Percentiles rank a stretch among this genome's conserved stretches.
Conservation (phyloP, 2,797 vertebrate genomes). For the Melanogrammus aeglefinus region DNA sequence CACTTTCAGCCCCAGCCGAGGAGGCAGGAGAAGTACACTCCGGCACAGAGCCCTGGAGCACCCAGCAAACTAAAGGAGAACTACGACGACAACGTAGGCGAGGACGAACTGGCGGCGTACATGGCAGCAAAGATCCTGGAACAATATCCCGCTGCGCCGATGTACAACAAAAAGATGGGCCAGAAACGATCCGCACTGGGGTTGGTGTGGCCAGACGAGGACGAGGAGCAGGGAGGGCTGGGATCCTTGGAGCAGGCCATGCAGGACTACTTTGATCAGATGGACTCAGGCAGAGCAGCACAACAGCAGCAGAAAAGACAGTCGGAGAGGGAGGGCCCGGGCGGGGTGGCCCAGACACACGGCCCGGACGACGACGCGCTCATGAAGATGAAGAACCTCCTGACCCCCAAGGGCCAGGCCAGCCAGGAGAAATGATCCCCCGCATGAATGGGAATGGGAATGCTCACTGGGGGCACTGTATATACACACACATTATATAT, state of each 20-base stretch:
- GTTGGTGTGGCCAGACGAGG: constrained; percentile 48
- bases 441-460: too few species aligned
- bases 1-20: constrained; percentile 65
- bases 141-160: constrained; percentile 77
- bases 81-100: constrained; percentile 75
- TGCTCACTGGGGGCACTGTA: constrained; percentile 40
- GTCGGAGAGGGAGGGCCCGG: constrained; percentile 54
- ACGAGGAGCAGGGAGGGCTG: constrained; percentile 58
- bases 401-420: constrained; percentile 84
- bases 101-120: constrained; percentile 85
- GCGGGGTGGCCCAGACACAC: constrained; percentile 62
- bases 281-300: constrained; percentile 63
- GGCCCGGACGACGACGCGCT: constrained; percentile 82
- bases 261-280: constrained; percentile 78
- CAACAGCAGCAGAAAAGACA: constrained; percentile 73
- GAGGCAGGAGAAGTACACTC: constrained; percentile 62
- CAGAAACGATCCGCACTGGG: constrained; percentile 63
- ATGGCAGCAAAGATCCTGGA: constrained; percentile 80
- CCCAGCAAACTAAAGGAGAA: constrained; percentile 68
- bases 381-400: constrained; percentile 84
- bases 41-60: constrained; percentile 60
- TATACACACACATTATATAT: constrained; percentile 34
- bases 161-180: constrained; percentile 42
- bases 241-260: constrained; percentile 76
- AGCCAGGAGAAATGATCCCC: constrained; percentile 70